Evolutionary conservation across 1,140 invertebrate genomes (phyloP), one percentile per base, ranked within the genome.

Genomic region (Anastrepha obliqua): DNA sequence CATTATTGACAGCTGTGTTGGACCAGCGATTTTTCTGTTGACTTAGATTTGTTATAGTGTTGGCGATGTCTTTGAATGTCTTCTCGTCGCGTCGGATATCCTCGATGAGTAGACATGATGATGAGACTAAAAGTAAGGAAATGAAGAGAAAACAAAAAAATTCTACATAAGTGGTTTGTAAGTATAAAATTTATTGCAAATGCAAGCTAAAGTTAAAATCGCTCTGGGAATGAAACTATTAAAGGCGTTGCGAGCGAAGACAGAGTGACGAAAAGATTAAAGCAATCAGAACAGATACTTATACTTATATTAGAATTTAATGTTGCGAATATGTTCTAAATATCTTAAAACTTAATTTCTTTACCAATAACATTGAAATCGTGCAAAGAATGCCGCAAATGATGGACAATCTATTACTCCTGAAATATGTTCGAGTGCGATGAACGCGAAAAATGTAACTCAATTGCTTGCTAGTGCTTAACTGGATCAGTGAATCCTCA

Each of bases 11-110:
- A 47, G 91, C 89, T 88, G 90, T 91, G 39, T 87, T 88, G 20
- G 91, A 91, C 91, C 92, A 91, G 60, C 90, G 90, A 60, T 92
- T 93, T 88, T 89, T 90, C 88, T 92, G 91, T 88, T 93, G 92
- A 90, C 92, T 93, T 89, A 93, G 90, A 89, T 93, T 93, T n/a
- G 92, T 93, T 70, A 93, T 93, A 44, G 91, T 93, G 85, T 93
- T 93, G 59, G 92, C 90, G 51, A 93, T 91, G 86, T 93, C 92
- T 88, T 93, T 93, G 86, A 92, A 91, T 20, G 91, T 91, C 85
- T 93, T 93, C 67, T 93, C 92, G 85, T 93, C 92, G 1, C 91
- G 91, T 2, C 91, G 89, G 7, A 92, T 91, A 88, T 93, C 92
- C 89, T 93, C 92, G 85, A 93, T 93, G 17, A 93, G 87, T 60